Percentiles rank a stretch among this genome's conserved stretches.
These are phyloP conservation scores for Reticulitermes lucifugus DNA, from an alignment of 2,888 invertebrate species.

Conservation along the genomic window DNA sequence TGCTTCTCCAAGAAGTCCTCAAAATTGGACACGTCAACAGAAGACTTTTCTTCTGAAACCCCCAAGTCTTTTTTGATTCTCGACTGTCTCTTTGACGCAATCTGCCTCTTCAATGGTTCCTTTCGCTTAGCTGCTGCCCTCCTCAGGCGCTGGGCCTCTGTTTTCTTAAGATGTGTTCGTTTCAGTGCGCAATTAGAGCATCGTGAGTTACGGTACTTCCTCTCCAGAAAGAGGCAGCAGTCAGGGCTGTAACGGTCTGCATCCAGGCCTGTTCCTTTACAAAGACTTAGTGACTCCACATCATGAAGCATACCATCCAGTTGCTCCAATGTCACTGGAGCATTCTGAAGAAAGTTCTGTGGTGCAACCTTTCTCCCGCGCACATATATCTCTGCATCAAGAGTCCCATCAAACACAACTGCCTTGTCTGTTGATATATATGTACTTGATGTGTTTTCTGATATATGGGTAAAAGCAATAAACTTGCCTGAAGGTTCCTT, in stretches of 20 bases:
- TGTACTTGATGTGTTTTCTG: background rate
- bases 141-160: constrained; percentile 22
- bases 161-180: constrained; percentile 18
- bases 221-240: constrained; percentile 4
- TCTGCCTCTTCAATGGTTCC: background rate
- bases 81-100: no score
- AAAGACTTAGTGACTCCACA: background rate
- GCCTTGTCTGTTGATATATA: constrained; percentile 22
- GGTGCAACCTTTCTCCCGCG: background rate
- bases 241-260: background rate
- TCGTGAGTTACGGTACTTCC: background rate
- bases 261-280: constrained; percentile 2
- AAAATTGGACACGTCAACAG: no score
- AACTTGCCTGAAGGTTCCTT: background rate
- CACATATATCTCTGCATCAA: constrained; percentile 8
- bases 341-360: background rate
- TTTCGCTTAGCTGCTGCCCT: constrained; percentile 5
- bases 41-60: no score
- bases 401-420: background rate
- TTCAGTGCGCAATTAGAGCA: constrained; percentile 4
- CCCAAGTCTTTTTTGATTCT: no score
- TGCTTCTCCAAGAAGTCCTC: no score
- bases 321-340: background rate
- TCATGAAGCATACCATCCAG: background rate
- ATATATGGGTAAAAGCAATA: constrained; percentile 4